Base-by-base conservation (phyloP, 2,888 invertebrate species). In the Blera fallax region DNA sequence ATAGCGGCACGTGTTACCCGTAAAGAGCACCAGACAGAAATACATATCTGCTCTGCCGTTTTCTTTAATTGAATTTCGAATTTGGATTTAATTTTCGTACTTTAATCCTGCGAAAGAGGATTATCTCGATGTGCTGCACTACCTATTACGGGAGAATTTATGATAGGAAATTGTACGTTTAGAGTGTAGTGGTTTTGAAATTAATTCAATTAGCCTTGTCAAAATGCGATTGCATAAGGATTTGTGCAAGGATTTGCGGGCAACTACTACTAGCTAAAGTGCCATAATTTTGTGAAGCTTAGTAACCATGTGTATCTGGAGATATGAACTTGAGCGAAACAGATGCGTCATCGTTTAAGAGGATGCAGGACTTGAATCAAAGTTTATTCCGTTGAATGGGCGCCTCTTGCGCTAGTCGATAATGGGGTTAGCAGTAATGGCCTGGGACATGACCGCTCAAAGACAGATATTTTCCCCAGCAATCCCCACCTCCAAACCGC, bases 61-160 rank as follows among this genome's bases (percentile, higher is more conserved):
- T 43, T 60, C 40, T 56, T 64, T 77, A 83, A 83, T 83, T 83
- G 78, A 72, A 78, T 83, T 83, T 78, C 52, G 52, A 83, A 58
- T 70, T 70, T 62, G 56, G 16, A 50, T 54, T 27, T 58, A 72
- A 70, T 70, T 50, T 65, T 77, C 29, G 16, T 8, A 72, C 24
- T 72, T 77, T 65, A 72, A 58, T 77, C 72, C 56, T 58, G 76
- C 56, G 8, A 45, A 72, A 79, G 21, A 27, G 40, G 50, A 73
- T 73, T 58, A 65, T 58, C 14, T 29, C 11, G 14, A 18, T 29
- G 45, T 62, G 27, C 43, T n/a, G n/a, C n/a, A n/a, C n/a, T n/a
- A n/a, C 21, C 21, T 43, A 43, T 62, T 43, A 60, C 10, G 60
- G 4, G 14, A 8, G 11, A 16, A 27, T 27, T 40, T 43, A 40